Conservation (phyloP, 2,113 vertebrate species). For the Alligator mississippiensis region DNA sequence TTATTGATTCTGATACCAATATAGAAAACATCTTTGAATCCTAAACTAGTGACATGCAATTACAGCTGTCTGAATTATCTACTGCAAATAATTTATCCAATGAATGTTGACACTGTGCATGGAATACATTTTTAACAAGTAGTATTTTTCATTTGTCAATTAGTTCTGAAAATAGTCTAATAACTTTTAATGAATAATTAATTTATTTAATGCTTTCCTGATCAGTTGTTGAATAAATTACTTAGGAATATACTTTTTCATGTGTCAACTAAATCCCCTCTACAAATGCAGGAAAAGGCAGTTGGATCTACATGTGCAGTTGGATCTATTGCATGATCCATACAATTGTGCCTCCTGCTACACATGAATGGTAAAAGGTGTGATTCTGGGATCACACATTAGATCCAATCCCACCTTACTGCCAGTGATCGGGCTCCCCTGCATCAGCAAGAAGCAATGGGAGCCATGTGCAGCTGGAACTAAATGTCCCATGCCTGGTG, state of each 20-base stretch:
- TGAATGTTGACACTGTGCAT: not conserved
- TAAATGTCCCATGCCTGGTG: too few relatives aligned
- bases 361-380: too few relatives aligned
- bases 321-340: too few relatives aligned
- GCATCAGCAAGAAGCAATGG: too few relatives aligned
- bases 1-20: not conserved
- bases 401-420: too few relatives aligned
- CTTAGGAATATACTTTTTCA: slow-evolving; percentile 4
- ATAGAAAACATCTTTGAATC: not conserved
- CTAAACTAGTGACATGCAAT: not conserved
- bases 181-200: slow-evolving; percentile 45
- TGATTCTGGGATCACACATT: too few relatives aligned
- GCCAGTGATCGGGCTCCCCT: too few relatives aligned
- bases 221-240: slow-evolving; percentile 46
- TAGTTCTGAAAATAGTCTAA: slow-evolving; percentile 39
- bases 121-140: slow-evolving; percentile 52
- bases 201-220: not conserved
- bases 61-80: not conserved
- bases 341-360: too few relatives aligned
- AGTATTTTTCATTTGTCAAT: slow-evolving; percentile 49
- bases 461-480: too few relatives aligned
- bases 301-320: too few relatives aligned
- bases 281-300: too few relatives aligned
- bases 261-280: not conserved
- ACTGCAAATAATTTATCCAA: not conserved